A percentile compares a stretch with the other conserved stretches of the same genome.
Conservation (phyloP, 2,797 vertebrate species). For the Melanotaenia parkinsoni region DNA sequence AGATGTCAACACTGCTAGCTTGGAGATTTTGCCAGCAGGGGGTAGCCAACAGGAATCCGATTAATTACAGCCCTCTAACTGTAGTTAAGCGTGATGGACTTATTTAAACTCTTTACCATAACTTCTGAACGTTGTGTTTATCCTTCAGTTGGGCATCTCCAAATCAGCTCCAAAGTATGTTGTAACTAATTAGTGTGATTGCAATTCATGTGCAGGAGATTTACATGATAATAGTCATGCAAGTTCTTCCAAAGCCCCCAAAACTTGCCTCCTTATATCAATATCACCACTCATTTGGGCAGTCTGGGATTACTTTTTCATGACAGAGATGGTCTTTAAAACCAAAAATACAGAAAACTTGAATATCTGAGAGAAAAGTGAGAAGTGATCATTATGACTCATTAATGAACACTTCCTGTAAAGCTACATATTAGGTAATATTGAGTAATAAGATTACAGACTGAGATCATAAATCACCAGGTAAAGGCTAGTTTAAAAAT, state of each 20-base stretch:
- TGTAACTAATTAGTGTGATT: slow-evolving; percentile 5
- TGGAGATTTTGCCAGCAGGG: slow-evolving; percentile 61
- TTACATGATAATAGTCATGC: slow-evolving; percentile 29
- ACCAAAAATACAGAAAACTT: neutral
- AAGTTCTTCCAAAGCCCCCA: slow-evolving; percentile 20
- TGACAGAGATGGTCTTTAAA: neutral
- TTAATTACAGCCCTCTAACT: slow-evolving; percentile 43
- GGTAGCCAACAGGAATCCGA: slow-evolving; percentile 52
- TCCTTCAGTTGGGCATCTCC: slow-evolving; percentile 21
- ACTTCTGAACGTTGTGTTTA: slow-evolving; percentile 25
- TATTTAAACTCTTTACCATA: slow-evolving; percentile 20
- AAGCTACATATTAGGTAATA: neutral
- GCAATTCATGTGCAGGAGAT: slow-evolving; percentile 8
- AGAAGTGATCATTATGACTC: neutral
- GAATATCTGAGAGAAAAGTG: neutral
- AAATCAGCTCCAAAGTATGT: slow-evolving; percentile 19
- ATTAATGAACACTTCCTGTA: neutral
- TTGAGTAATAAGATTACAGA: neutral
- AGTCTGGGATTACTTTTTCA: neutral
- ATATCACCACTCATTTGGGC: slow-evolving; percentile 13
- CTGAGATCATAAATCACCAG: neutral
- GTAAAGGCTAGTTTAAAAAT: neutral
- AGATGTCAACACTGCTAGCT: slow-evolving; percentile 33
- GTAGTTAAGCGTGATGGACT: slow-evolving; percentile 65
- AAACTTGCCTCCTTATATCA: slow-evolving; percentile 6